Percentiles rank a stretch among this genome's conserved stretches.
phyloP scores from a whole-genome alignment of 2,888 invertebrate species.

The Diogma glabrata region DNA sequence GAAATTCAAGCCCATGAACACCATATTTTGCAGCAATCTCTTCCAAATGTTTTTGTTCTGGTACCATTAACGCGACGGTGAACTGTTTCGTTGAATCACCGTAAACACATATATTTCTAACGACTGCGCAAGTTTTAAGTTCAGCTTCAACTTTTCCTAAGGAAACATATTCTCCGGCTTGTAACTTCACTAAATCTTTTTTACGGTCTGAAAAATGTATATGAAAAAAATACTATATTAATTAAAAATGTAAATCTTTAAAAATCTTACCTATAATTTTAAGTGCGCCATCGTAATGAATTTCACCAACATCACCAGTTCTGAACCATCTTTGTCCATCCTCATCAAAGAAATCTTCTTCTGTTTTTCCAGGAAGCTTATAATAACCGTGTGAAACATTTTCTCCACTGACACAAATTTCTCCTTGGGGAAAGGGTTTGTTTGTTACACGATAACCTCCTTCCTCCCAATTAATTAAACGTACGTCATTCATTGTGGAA shows the following conservation, averaged over 20 bases:
- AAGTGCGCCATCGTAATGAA: constrained; percentile 86
- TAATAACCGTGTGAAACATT: constrained; percentile 92
- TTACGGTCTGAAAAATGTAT: constrained; percentile 96
- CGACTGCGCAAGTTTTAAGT: constrained; percentile 83
- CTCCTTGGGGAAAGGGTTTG: constrained; percentile 69
- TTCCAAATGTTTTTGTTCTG: constrained; percentile 57
- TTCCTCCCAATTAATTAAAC: constrained; percentile 87
- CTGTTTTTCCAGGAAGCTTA: constrained; percentile 76
- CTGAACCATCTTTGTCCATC: constrained; percentile 85
- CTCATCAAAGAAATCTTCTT: constrained; percentile 75
- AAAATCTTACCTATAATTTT: constrained; percentile 87
- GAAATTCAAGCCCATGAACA: constrained; percentile 45
- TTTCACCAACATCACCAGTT: constrained; percentile 92
- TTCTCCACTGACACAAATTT: constrained; percentile 76
- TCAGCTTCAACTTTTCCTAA: constrained; percentile 94
- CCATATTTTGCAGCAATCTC: constrained; percentile 62
- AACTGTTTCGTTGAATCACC: constrained; percentile 78
- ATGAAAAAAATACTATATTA: too few species aligned
- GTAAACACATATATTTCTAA: constrained; percentile 96
- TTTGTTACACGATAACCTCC: constrained; percentile 82
- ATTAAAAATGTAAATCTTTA: not conserved
- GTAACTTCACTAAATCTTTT: constrained; percentile 96
- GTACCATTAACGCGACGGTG: constrained; percentile 85
- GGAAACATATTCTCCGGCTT: constrained; percentile 96
- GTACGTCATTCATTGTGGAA: constrained; percentile 70